phyloP scores from a whole-genome alignment of 2,888 invertebrate species.

The Nemoura dubitans region DNA sequence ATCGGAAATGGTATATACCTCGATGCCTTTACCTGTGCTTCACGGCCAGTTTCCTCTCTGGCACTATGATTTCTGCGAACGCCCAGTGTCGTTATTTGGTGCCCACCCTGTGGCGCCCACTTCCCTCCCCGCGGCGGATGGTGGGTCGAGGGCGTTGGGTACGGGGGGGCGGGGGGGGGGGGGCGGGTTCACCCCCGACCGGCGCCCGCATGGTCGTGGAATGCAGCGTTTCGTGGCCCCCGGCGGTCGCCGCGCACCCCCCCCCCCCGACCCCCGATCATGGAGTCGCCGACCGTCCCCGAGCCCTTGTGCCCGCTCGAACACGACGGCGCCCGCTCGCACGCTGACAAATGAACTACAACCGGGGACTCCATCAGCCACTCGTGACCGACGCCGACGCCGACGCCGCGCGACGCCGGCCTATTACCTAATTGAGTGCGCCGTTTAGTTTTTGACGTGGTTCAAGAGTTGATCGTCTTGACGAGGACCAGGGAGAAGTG shows the following conservation, averaged over 20 bases:
- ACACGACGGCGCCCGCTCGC: not conserved
- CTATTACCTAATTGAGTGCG: too few relatives aligned
- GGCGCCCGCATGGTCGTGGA: not conserved
- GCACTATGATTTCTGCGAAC: too few relatives aligned
- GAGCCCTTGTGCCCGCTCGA: not conserved
- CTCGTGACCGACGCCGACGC: too few relatives aligned
- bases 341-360: not conserved
- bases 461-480: too few relatives aligned
- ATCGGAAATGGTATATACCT: too few relatives aligned
- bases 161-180: not conserved
- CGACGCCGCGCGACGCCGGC: too few relatives aligned
- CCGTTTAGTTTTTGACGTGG: too few relatives aligned
- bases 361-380: not conserved
- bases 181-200: not conserved
- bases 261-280: too few relatives aligned
- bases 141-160: not conserved
- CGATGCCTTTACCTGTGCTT: too few relatives aligned
- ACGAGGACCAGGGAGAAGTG: too few relatives aligned
- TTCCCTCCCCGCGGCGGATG: not conserved
- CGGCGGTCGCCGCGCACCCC: not conserved
- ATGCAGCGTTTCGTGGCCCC: not conserved
- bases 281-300: not conserved
- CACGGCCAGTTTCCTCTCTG: too few relatives aligned
- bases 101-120: conserved; percentile 46
- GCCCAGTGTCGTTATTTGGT: conserved; percentile 28